Conservation (phyloP, 2,888 invertebrate species). For the Stratiomys singularior region DNA sequence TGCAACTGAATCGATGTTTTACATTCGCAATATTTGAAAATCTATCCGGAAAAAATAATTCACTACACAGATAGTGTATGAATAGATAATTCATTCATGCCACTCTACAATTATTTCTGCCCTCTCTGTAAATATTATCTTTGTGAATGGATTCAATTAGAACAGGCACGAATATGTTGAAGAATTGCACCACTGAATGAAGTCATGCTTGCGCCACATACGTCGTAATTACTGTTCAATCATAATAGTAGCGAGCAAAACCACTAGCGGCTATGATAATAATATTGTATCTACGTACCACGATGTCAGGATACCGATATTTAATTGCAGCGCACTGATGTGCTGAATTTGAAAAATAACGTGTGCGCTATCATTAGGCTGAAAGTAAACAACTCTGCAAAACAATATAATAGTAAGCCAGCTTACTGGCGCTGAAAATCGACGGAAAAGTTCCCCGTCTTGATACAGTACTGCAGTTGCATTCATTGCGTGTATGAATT, state of each 20-base stretch:
- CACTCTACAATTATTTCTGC: not conserved
- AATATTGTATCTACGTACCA: not conserved
- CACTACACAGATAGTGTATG: no score
- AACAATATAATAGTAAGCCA: not conserved
- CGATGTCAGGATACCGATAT: not conserved
- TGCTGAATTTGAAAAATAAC: not conserved
- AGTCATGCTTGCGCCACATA: not conserved
- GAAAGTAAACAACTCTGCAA: constrained; percentile 9
- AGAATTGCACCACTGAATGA: not conserved
- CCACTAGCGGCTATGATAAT: not conserved
- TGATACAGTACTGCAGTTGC: no score
- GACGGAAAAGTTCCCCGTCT: no score
- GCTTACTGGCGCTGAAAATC: no score
- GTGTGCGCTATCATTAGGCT: not conserved
- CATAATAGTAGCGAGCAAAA: not conserved
- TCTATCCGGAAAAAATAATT: no score
- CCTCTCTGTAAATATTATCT: not conserved
- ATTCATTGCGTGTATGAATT: no score
- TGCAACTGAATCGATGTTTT: no score
- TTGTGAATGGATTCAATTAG: not conserved
- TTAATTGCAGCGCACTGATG: not conserved
- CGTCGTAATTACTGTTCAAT: constrained; percentile 1
- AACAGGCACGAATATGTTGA: not conserved
- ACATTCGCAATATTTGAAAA: no score
- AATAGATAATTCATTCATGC: not conserved